These are phyloP conservation scores for Suillia variegata DNA, from an alignment of 2,888 invertebrate species.

Conservation along the genomic window DNA sequence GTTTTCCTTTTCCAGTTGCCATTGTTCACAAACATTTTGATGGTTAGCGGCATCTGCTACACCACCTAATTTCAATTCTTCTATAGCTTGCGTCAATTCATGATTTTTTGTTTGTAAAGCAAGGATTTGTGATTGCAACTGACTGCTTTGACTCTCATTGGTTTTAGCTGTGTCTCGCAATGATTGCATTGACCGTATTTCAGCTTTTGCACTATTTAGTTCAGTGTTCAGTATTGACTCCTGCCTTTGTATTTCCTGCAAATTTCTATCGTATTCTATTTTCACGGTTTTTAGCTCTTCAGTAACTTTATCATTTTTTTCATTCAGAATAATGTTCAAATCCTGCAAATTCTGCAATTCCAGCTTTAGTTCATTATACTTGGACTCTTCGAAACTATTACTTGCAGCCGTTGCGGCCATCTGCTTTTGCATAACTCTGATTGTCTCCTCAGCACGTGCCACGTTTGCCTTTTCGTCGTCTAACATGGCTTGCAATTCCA, in stretches of 20 bases:
- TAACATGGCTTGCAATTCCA: slow-evolving; percentile 66
- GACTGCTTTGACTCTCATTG: slow-evolving; percentile 9
- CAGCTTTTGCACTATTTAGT: slow-evolving; percentile 2
- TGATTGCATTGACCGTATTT: too few relatives aligned
- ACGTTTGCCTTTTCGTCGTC: slow-evolving; percentile 63
- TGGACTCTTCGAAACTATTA: slow-evolving; percentile 38
- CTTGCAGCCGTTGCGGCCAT: slow-evolving; percentile 37
- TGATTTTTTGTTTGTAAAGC: slow-evolving; percentile 13
- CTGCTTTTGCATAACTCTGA: slow-evolving; percentile 44
- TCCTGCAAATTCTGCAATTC: slow-evolving; percentile 43
- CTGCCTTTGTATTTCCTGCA: slow-evolving; percentile 7
- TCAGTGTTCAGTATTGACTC: background rate
- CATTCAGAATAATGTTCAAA: slow-evolving; percentile 37
- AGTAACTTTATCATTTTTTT: slow-evolving; percentile 21
- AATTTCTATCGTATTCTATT: background rate
- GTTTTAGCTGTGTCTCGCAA: too few relatives aligned
- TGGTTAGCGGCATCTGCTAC: background rate
- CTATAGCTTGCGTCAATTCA: slow-evolving; percentile 18
- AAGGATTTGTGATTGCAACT: slow-evolving; percentile 22
- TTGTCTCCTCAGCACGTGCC: slow-evolving; percentile 47
- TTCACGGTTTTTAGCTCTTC: slow-evolving; percentile 21
- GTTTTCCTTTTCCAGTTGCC: background rate
- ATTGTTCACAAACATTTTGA: background rate
- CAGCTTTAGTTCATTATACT: slow-evolving; percentile 43
- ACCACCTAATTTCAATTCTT: slow-evolving; percentile 22